phyloP scores from a whole-genome alignment of 2,113 vertebrate species.

The Acrocephalus kingi region DNA sequence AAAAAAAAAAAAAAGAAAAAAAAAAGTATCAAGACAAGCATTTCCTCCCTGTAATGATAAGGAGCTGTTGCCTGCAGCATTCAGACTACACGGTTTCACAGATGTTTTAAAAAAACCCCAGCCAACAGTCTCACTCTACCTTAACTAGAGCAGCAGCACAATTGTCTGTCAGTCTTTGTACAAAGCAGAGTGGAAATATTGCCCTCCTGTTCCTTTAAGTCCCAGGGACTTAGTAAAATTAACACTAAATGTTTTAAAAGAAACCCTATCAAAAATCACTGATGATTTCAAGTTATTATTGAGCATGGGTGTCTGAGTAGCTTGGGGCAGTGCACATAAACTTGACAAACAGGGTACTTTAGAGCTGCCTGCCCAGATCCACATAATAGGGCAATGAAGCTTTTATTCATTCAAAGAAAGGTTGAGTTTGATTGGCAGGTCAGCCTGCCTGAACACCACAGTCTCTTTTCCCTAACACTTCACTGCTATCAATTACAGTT shows the following conservation, averaged over 20 bases:
- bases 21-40: constrained; percentile 65
- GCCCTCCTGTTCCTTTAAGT: constrained; percentile 37
- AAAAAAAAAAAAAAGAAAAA: not conserved
- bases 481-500: constrained; percentile 87
- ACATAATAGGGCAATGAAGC: constrained; percentile 81
- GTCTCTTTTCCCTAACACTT: constrained; percentile 78
- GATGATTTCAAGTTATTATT: constrained; percentile 74
- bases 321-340: constrained; percentile 78
- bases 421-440: constrained; percentile 85
- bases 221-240: constrained; percentile 63
- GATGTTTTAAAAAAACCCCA: constrained; percentile 35
- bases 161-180: constrained; percentile 54
- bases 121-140: constrained; percentile 20
- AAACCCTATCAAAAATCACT: constrained; percentile 71
- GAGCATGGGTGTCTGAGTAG: constrained; percentile 73
- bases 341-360: constrained; percentile 82
- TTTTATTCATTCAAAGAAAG: constrained; percentile 83
- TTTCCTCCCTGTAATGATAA: constrained; percentile 73
- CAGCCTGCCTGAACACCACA: constrained; percentile 71
- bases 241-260: constrained; percentile 61
- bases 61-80: constrained; percentile 70
- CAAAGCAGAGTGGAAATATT: constrained; percentile 42
- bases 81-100: constrained; percentile 68
- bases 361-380: constrained; percentile 78
- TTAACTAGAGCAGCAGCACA: constrained; percentile 50